Percentiles rank a stretch among this genome's conserved stretches.
phyloP scores from a whole-genome alignment of 1,140 invertebrate genomes.

The Ceratoteleas bidentatus region DNA sequence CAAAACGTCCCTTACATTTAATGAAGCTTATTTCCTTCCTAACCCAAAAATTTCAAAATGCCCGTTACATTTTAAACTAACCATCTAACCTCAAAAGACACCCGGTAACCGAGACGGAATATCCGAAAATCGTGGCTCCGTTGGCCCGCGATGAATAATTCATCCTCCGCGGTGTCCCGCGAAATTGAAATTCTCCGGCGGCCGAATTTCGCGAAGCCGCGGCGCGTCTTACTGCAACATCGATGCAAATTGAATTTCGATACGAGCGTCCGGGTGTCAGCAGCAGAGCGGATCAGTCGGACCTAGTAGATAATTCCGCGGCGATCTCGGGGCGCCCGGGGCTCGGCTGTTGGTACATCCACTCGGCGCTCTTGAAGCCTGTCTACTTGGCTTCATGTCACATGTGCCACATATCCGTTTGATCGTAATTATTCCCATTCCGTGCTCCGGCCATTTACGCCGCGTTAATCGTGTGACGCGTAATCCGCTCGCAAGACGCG shows the following conservation, averaged over 20 bases:
- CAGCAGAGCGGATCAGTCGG: constrained; percentile 62
- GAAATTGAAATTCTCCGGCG: too few species aligned
- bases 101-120: too few species aligned
- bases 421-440: constrained; percentile 68
- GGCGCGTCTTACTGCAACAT: constrained; percentile 10
- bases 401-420: constrained; percentile 67
- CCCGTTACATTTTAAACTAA: too few species aligned
- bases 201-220: too few species aligned
- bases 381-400: constrained; percentile 67
- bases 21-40: too few species aligned
- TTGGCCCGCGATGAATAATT: too few species aligned
- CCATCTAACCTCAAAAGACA: too few species aligned
- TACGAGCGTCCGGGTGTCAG: constrained; percentile 64
- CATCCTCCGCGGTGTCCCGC: too few species aligned
- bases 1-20: too few species aligned
- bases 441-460: too few species aligned
- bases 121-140: too few species aligned
- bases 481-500: constrained; percentile 21
- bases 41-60: too few species aligned
- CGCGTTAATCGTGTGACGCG: constrained; percentile 27
- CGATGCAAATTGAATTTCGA: constrained; percentile 62
- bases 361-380: constrained; percentile 41
- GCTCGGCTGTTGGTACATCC: constrained; percentile 63
- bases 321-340: constrained; percentile 50
- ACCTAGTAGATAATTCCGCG: constrained; percentile 69